Base-by-base conservation (phyloP, 2,797 vertebrate genomes). In the Dendrocincla fuliginosa region DNA sequence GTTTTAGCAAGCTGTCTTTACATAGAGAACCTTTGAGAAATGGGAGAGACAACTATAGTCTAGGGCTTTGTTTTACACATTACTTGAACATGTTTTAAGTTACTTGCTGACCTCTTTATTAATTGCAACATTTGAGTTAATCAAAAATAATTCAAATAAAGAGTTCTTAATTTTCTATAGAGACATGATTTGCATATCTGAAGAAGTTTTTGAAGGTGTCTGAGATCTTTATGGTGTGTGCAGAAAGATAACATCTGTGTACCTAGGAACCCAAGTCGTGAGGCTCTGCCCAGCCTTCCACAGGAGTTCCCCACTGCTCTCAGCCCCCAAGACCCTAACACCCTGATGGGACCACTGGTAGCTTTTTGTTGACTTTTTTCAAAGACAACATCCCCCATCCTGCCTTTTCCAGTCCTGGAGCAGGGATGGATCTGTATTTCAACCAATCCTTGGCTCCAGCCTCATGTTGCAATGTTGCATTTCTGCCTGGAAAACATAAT, bases 311-410 rank as follows among this genome's bases (percentile, higher is more conserved):
- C 20, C 30, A 24, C 46, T 2, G 13, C 23, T 69, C 16, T 12
- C 18, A 67, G 10, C 8, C 44, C 28, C 14, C n/a, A 50, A 50
- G 14, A 8, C 10, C 6, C 0, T 50, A 63, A 74, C 5, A 49
- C 10, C 2, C 8, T 0, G 0, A 19, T 28, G 15, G 19, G 7
- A 84, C 12, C 13, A 32, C 32, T 73, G 35, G 13, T 57, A 56
- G 47, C 3, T 50, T 81, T 74, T 44, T 2, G 3, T 13, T 67
- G 13, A 20, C 12, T 25, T 63, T 67, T 92, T 80, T 61, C 5
- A 13, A 35, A 42, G 25, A 19, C 3, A 24, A 0, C 2, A 2
- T 50, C 10, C 15, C 7, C 11, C 8, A n/a, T 59, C 24, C 63
- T 89, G 23, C 23, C 30, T 87, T 52, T 83, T 41, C 6, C 68